phyloP scores from a whole-genome alignment of 2,888 invertebrate species.

The Germaria angustata region DNA sequence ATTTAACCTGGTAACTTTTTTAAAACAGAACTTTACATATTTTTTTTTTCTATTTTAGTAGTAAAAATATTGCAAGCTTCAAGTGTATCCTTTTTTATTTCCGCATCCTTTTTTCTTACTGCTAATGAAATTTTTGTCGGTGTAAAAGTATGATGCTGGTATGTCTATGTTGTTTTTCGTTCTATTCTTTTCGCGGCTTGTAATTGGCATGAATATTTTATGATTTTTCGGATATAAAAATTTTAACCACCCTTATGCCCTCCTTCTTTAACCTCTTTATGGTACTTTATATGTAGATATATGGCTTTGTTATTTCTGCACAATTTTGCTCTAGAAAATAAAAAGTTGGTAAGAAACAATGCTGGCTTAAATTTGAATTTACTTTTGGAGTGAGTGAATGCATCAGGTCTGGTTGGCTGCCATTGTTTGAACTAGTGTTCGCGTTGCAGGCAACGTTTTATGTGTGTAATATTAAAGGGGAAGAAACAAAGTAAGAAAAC shows the following conservation, averaged over 20 bases:
- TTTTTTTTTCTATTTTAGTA: not conserved
- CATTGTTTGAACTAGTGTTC: slow-evolving; percentile 46
- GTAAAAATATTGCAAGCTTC: slow-evolving; percentile 5
- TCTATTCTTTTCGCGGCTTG: slow-evolving; percentile 45
- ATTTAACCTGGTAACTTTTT: not conserved
- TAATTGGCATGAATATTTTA: slow-evolving; percentile 68
- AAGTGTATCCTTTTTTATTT: slow-evolving; percentile 15
- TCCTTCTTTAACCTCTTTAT: slow-evolving; percentile 29
- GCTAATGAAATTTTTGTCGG: slow-evolving; percentile 26
- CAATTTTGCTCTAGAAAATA: slow-evolving; percentile 3
- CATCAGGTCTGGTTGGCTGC: slow-evolving; percentile 35
- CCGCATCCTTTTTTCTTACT: not conserved
- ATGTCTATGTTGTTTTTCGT: not conserved
- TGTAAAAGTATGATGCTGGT: not conserved
- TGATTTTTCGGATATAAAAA: slow-evolving; percentile 58
- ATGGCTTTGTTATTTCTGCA: slow-evolving; percentile 22
- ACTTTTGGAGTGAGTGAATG: slow-evolving; percentile 34
- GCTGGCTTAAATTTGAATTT: slow-evolving; percentile 23
- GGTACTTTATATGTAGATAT: not conserved
- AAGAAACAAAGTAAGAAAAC: too few relatives aligned
- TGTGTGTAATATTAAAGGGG: slow-evolving; percentile 24
- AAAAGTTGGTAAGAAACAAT: not conserved
- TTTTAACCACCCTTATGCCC: slow-evolving; percentile 33
- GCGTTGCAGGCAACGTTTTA: slow-evolving; percentile 40
- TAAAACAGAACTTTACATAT: not conserved